Conservation (phyloP, 1,140 invertebrate species). For the Sinonovacula constricta region DNA sequence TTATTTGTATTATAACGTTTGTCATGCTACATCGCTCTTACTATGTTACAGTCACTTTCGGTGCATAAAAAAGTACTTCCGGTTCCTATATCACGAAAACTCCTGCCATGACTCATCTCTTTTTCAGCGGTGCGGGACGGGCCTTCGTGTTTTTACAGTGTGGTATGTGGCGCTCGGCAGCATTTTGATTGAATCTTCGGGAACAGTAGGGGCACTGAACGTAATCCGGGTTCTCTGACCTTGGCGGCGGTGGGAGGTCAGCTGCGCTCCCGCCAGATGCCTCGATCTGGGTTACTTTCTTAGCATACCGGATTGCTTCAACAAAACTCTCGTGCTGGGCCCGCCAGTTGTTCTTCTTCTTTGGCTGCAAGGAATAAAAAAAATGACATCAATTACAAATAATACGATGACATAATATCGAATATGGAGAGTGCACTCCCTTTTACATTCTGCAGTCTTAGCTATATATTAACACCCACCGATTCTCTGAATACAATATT, state of each 20-base stretch:
- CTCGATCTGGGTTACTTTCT: slow-evolving; percentile 89
- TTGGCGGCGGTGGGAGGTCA: slow-evolving; percentile 93
- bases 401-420: neutral
- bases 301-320: slow-evolving; percentile 91
- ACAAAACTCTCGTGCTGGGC: slow-evolving; percentile 96
- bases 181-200: slow-evolving; percentile 90
- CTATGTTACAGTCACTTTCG: too few species aligned
- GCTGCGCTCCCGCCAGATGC: slow-evolving; percentile 91
- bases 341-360: slow-evolving; percentile 90
- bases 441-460: too few species aligned
- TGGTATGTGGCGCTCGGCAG: slow-evolving; percentile 95
- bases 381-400: slow-evolving; percentile 23
- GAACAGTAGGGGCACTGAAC: slow-evolving; percentile 94
- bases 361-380: slow-evolving; percentile 67
- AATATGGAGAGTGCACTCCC: too few species aligned
- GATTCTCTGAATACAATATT: too few species aligned
- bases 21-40: too few species aligned
- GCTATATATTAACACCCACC: too few species aligned
- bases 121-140: slow-evolving; percentile 77
- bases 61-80: too few species aligned
- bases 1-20: too few species aligned
- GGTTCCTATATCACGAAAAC: too few species aligned
- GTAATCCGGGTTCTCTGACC: slow-evolving; percentile 87
- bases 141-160: slow-evolving; percentile 91
- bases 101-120: too few species aligned